Evolutionary conservation across 2,888 invertebrate species (phyloP), one percentile per base, ranked within the genome.

Genomic region (Branchellion lobata): DNA sequence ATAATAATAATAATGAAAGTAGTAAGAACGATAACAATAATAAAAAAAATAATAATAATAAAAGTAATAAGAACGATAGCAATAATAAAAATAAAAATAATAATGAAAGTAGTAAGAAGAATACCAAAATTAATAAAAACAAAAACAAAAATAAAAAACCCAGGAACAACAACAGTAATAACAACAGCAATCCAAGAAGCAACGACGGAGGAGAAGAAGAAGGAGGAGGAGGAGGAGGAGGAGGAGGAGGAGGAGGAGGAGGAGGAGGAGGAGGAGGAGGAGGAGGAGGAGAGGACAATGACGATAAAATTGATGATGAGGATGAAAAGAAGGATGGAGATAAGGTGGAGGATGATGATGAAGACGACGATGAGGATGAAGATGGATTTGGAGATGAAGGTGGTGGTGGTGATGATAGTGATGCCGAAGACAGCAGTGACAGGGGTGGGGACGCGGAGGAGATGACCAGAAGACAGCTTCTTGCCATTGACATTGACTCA

Each of bases 401-500:
- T 21, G 21, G 65, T 65, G 65, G 65, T 65, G 65, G 21, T 65
- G 65, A 29, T 65, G 21, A 21, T 65, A 21, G n/a, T 65, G 29
- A 34, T 24, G 34, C 3, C 3, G 69, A 69, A 14, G 31, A 8
- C 31, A n/a, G 34, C 29, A n/a, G 27, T 69, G 69, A 18, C 14
- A 31, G 31, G 11, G 31, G 14, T 33, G 69, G 31, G 5, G 69
- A 82, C 8, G 80, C 61, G 21, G 72, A 65, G 29, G 71, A 69
- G 33, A 27, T 79, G 29, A 83, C 83, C 0, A 77, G 72, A 29
- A 68, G 80, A 68, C 81, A 82, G 57, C 76, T 83, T 2, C 51
- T 57, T 29, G 78, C 79, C 29, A 68, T 83, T 47, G 82, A 82
- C 0, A 78, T 82, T 29, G 69, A 81, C 33, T 36, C 78, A 1